Conservation (phyloP, 1,140 invertebrate species). For the Cotesia glomerata region DNA sequence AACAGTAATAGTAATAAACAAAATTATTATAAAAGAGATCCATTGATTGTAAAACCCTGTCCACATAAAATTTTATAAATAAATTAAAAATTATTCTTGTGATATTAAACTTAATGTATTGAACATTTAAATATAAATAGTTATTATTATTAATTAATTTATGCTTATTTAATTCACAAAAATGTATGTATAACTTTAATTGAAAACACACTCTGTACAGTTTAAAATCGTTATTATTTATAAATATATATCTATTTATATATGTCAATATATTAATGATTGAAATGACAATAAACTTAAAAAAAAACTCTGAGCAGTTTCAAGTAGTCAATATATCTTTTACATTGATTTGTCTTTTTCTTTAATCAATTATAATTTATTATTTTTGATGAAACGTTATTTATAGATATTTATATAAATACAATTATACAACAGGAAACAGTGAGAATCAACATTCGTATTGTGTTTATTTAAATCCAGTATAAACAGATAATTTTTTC, state of each 20-base stretch:
- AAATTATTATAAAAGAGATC: too few relatives aligned
- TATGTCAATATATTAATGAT: neutral
- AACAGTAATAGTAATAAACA: too few relatives aligned
- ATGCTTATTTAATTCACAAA: neutral
- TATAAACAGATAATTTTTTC: neutral
- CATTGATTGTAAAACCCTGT: too few relatives aligned
- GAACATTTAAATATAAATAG: too few relatives aligned
- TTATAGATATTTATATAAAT: constrained; percentile 15
- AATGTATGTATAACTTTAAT: neutral
- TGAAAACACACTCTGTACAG: neutral
- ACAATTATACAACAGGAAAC: constrained; percentile 29
- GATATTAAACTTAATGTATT: too few relatives aligned
- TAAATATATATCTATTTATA: neutral
- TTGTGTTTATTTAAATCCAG: constrained; percentile 9
- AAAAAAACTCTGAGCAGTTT: constrained; percentile 26
- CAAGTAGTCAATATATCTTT: constrained; percentile 2
- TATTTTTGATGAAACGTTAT: neutral
- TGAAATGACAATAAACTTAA: neutral
- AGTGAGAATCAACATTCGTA: constrained; percentile 26
- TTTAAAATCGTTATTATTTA: neutral
- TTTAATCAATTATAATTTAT: neutral
- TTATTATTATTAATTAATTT: neutral
- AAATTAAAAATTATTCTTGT: too few relatives aligned
- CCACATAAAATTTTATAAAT: too few relatives aligned
- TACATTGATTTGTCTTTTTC: neutral